Conservation (phyloP, 2,888 invertebrate genomes). For the Tinea pellionella region DNA sequence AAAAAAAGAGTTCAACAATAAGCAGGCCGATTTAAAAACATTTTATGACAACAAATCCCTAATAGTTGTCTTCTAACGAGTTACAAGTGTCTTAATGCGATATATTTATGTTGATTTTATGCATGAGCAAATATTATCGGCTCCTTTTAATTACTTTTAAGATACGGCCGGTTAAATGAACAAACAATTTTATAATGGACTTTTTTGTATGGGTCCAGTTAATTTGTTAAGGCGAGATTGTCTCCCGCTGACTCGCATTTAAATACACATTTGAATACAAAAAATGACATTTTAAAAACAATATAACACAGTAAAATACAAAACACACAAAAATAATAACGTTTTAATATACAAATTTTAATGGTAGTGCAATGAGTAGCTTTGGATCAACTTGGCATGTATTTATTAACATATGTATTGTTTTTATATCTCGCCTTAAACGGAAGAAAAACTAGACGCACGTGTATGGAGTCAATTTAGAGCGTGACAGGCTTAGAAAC, state of each 20-base stretch:
- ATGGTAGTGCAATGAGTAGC: too few species aligned
- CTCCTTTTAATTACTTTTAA: conserved; percentile 40
- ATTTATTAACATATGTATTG: too few species aligned
- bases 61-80: conserved; percentile 15
- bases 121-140: conserved; percentile 44
- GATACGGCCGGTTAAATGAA: conserved; percentile 27
- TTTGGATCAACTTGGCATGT: too few species aligned
- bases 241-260: background rate
- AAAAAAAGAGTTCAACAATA: background rate
- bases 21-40: conserved; percentile 1
- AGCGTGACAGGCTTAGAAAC: conserved; percentile 26
- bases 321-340: too few species aligned
- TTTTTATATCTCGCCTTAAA: background rate
- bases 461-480: conserved; percentile 15
- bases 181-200: conserved; percentile 31
- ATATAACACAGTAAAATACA: too few species aligned
- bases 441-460: background rate
- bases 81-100: conserved; percentile 29
- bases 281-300: too few species aligned
- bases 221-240: conserved; percentile 8
- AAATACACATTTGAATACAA: background rate
- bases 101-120: conserved; percentile 48
- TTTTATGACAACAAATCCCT: conserved; percentile 13
- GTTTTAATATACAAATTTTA: too few species aligned
- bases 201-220: conserved; percentile 16